A percentile compares a stretch with the other conserved stretches of the same genome.
These are phyloP conservation scores for Caenorhabditis auriculariae DNA, from an alignment of 2,888 invertebrate genomes.

Conservation along the genomic window DNA sequence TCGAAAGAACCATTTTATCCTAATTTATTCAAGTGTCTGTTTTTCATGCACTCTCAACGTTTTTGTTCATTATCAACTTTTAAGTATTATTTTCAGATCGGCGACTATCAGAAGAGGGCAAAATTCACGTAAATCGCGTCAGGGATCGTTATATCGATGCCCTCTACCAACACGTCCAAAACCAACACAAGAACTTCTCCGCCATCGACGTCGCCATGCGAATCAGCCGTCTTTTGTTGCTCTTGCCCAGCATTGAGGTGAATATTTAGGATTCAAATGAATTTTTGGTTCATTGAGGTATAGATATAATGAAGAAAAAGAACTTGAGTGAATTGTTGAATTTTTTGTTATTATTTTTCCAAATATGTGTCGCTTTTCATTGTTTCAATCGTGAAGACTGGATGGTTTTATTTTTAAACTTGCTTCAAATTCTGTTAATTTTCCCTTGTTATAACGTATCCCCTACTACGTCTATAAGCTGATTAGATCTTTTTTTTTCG, in stretches of 20 bases:
- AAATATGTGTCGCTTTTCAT: too few species aligned
- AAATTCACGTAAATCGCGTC: slow-evolving; percentile 37
- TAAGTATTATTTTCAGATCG: slow-evolving; percentile 34
- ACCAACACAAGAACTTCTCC: slow-evolving; percentile 36
- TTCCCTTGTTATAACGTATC: too few species aligned
- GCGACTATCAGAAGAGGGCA: slow-evolving; percentile 43
- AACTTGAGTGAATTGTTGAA: too few species aligned
- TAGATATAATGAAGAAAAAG: neutral
- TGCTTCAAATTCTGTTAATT: too few species aligned
- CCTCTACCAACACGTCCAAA: slow-evolving; percentile 48
- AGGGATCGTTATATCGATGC: slow-evolving; percentile 49
- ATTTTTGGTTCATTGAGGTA: neutral
- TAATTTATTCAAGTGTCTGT: too few species aligned
- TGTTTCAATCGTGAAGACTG: too few species aligned
- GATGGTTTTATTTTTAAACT: too few species aligned
- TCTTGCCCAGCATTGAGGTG: slow-evolving; percentile 48
- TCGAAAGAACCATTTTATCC: too few species aligned
- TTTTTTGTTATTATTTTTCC: too few species aligned
- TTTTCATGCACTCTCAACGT: too few species aligned
- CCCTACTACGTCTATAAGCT: too few species aligned
- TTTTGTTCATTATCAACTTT: neutral
- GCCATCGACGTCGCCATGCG: slow-evolving; percentile 39
- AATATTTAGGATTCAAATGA: neutral
- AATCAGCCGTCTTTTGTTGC: slow-evolving; percentile 38
- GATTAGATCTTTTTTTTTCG: too few species aligned